Evolutionary conservation across 2,797 vertebrate genomes (phyloP).

Genomic region (Picus viridis): DNA sequence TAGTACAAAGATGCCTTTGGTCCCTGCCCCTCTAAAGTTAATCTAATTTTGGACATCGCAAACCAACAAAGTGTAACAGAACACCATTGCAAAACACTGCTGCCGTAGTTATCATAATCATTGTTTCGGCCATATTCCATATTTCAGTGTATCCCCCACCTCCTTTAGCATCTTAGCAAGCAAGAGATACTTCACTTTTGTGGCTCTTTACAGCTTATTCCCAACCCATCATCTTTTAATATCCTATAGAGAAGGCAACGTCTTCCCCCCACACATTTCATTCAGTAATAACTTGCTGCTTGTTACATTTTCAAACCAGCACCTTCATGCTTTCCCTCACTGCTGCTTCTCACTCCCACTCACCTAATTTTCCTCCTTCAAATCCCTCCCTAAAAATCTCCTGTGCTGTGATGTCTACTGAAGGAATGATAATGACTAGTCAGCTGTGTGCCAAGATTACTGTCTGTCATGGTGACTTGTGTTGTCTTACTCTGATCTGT

Average conservation of each 20-base stretch:
- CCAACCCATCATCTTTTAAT: slow-evolving; percentile 61
- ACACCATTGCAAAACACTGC: background rate
- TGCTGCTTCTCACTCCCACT: slow-evolving; percentile 69
- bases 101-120: background rate
- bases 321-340: slow-evolving; percentile 66
- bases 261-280: slow-evolving; percentile 67
- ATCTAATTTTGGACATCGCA: background rate
- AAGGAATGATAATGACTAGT: slow-evolving; percentile 59
- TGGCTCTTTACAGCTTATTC: slow-evolving; percentile 63
- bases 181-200: slow-evolving; percentile 42
- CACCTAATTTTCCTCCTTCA: slow-evolving; percentile 65
- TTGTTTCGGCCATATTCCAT: background rate
- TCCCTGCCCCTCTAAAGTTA: background rate
- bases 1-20: background rate
- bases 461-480: slow-evolving; percentile 44
- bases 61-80: background rate
- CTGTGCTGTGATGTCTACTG: slow-evolving; percentile 60
- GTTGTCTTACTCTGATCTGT: background rate
- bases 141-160: background rate
- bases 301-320: slow-evolving; percentile 68
- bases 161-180: slow-evolving; percentile 25
- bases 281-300: slow-evolving; percentile 67
- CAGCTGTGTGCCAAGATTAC: slow-evolving; percentile 44
- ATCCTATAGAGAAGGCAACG: slow-evolving; percentile 32
- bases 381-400: slow-evolving; percentile 68